Base-by-base conservation (phyloP, 2,888 invertebrate species). In the Lumbricus terrestris region DNA sequence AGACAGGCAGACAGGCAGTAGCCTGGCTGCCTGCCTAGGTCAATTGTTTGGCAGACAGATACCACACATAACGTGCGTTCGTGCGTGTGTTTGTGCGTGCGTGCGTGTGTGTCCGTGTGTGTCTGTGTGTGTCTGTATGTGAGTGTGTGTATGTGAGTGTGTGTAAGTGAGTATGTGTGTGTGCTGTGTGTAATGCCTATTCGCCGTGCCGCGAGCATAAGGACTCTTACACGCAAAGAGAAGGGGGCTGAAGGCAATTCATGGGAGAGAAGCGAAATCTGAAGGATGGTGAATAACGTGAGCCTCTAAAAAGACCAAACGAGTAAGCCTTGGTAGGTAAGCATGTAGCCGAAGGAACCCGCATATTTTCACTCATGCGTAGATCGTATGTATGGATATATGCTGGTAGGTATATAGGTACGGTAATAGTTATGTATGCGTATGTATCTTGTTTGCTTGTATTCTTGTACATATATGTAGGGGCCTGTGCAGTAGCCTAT, bases 321-420 rank as follows among this genome's bases (percentile, higher is more conserved):
- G 69, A 69, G n/a, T n/a, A n/a, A 69, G 69, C n/a, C n/a, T n/a
- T n/a, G 69, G 69, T n/a, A 69, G n/a, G 69, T 69, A 69, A n/a
- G 33, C 69, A 33, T 89, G 54, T 6, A 54, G 35, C 33, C 35
- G 29, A 40, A 47, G 33, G n/a, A 23, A 33, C 16, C 3, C 23
- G 40, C 42, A 37, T 89, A 33, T 89, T 23, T 40, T 33, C 35
- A 82, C 85, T 8, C 82, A 69, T 89, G 38, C 18, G 2, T 38
- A 34, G 83, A 82, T 34, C n/a, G 47, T 89, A 54, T 89, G 33
- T 89, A 42, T 89, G 29, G 47, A 42, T 89, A 35, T 89, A 35
- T 89, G 37, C 29, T 35, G 69, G 37, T 89, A 69, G 13, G 37
- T 89, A 85, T n/a, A n/a, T n/a, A n/a, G n/a, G n/a, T n/a, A n/a